These are phyloP conservation scores for Sesamia inferens DNA, from an alignment of 2,888 invertebrate genomes.

Conservation along the genomic window DNA sequence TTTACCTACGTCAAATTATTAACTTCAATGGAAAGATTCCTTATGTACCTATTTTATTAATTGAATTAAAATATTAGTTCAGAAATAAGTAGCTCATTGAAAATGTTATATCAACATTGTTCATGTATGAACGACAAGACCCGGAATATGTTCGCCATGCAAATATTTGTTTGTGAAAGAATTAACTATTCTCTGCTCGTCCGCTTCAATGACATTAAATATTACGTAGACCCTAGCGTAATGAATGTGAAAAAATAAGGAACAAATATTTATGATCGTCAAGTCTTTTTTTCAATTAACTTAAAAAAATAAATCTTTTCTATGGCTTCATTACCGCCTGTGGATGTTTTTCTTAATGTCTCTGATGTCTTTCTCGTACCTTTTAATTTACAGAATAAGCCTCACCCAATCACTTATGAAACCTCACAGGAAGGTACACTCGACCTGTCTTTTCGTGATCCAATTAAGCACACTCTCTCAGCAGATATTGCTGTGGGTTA, in stretches of 20 bases:
- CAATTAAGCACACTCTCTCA: constrained; percentile 14
- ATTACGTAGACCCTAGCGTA: no score
- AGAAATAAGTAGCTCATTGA: neutral
- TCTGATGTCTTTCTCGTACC: no score
- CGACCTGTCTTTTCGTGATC: constrained; percentile 13
- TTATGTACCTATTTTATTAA: neutral
- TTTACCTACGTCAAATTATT: no score
- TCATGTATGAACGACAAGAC: neutral
- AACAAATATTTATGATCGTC: no score
- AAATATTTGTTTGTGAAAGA: neutral
- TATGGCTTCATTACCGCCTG: no score
- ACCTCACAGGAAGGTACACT: neutral
- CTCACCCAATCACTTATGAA: constrained; percentile 10
- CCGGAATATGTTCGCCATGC: neutral
- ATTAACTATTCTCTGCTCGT: neutral
- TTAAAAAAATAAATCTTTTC: no score
- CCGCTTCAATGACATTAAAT: no score
- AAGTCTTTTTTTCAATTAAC: no score
- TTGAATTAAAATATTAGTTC: neutral
- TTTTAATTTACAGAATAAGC: neutral
- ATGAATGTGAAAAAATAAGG: no score
- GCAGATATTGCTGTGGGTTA: constrained; percentile 31
- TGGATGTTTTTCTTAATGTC: no score
- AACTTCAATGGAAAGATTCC: no score
- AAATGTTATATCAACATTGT: neutral